Conservation (phyloP, 2,888 invertebrate genomes). For the Drosophila nr. perissopoda region DNA sequence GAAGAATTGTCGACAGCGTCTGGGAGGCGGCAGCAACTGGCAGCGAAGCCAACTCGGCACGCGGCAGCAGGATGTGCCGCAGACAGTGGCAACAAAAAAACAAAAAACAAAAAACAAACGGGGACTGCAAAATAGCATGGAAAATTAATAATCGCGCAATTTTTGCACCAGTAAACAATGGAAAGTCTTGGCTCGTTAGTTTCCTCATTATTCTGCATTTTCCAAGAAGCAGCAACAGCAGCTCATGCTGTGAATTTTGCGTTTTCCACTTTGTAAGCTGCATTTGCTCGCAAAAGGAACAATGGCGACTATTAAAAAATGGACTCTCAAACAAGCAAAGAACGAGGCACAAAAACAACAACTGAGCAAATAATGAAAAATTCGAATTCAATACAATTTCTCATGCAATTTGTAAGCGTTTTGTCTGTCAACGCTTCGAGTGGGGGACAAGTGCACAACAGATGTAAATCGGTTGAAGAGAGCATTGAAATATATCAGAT, state of each 20-base stretch:
- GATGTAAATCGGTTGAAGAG: conserved; percentile 11
- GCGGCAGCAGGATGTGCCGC: conserved; percentile 32
- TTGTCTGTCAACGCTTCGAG: conserved; percentile 27
- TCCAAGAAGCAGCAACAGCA: conserved; percentile 23
- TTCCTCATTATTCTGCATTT: conserved; percentile 79
- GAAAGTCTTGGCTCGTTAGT: conserved; percentile 82
- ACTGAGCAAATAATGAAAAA: conserved; percentile 60
- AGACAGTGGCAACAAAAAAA: conserved; percentile 25
- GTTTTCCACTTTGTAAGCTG: conserved; percentile 38
- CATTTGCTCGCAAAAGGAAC: conserved; percentile 42
- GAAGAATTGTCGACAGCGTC: conserved; percentile 54
- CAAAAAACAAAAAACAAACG: conserved; percentile 19
- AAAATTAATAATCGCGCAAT: conserved; percentile 82
- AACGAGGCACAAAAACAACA: conserved; percentile 23
- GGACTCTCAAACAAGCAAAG: conserved; percentile 52
- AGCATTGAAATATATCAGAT: conserved; percentile 1
- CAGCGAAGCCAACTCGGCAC: conserved; percentile 10
- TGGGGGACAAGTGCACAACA: too few relatives aligned
- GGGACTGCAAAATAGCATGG: conserved; percentile 74
- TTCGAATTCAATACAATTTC: conserved; percentile 67
- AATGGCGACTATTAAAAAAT: conserved; percentile 36
- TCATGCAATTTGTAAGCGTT: conserved; percentile 58
- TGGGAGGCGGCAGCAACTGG: conserved; percentile 28
- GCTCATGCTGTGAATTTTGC: conserved; percentile 35
- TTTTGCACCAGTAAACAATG: conserved; percentile 81